Percentiles rank a stretch among this genome's conserved stretches.
Evolutionary conservation across 2,797 vertebrate genomes (phyloP).

Genomic region (Enteromius anoplus): DNA sequence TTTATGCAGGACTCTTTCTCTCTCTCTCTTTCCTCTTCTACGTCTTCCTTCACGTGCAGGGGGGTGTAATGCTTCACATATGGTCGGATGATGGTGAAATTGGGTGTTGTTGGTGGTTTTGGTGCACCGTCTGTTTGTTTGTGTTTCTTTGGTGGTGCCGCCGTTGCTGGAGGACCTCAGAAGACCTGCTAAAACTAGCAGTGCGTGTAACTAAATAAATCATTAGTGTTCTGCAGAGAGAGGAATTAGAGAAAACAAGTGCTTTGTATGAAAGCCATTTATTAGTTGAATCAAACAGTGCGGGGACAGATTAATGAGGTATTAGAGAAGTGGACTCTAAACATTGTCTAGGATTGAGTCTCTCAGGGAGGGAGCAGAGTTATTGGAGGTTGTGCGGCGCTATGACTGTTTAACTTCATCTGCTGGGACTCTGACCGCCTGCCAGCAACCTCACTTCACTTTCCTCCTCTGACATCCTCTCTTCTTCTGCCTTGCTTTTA

Average conservation of each 20-base stretch:
- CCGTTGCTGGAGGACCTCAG: slow-evolving; percentile 50
- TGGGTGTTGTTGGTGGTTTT: slow-evolving; percentile 24
- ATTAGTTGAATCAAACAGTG: slow-evolving; percentile 66
- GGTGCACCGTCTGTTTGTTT: slow-evolving; percentile 55
- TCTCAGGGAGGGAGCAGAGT: slow-evolving; percentile 63
- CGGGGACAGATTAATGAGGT: slow-evolving; percentile 74
- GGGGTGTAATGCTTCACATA: slow-evolving; percentile 45
- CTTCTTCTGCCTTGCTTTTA: not conserved
- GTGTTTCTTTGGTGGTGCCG: slow-evolving; percentile 46
- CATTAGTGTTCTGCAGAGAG: slow-evolving; percentile 64
- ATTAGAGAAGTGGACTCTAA: slow-evolving; percentile 71
- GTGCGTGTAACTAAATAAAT: slow-evolving; percentile 72
- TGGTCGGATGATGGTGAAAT: slow-evolving; percentile 51
- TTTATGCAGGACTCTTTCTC: slow-evolving; percentile 40
- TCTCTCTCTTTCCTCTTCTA: slow-evolving; percentile 19
- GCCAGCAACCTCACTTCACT: slow-evolving; percentile 17
- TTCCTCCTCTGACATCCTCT: slow-evolving; percentile 13
- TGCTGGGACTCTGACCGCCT: slow-evolving; percentile 37
- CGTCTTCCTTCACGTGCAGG: slow-evolving; percentile 35
- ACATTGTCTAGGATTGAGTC: slow-evolving; percentile 69
- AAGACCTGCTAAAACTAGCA: slow-evolving; percentile 63
- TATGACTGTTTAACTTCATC: slow-evolving; percentile 70
- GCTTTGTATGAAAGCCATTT: slow-evolving; percentile 70
- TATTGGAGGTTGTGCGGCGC: slow-evolving; percentile 62
- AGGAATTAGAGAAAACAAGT: slow-evolving; percentile 70